Percentiles rank a stretch among this genome's conserved stretches.
These are phyloP conservation scores for Rhinogobius similis DNA, from an alignment of 2,113 vertebrate species.

Conservation along the genomic window DNA sequence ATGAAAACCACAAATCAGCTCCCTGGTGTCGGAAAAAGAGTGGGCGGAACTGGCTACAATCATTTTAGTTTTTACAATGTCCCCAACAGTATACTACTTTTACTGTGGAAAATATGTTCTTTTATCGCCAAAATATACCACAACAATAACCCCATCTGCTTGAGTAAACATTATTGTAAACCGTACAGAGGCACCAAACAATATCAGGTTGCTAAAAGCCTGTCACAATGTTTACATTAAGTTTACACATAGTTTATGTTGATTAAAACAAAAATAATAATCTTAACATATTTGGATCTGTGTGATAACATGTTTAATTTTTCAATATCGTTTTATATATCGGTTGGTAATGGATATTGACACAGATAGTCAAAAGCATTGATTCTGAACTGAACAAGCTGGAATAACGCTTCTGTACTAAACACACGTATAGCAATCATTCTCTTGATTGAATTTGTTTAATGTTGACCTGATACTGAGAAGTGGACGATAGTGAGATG, in stretches of 20 bases:
- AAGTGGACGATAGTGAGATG: too few species aligned
- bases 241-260: neutral
- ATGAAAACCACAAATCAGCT: constrained; percentile 38
- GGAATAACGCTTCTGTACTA: too few species aligned
- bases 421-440: too few species aligned
- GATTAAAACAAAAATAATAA: neutral
- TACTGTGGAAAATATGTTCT: neutral
- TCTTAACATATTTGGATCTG: neutral
- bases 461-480: too few species aligned
- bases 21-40: constrained; percentile 11
- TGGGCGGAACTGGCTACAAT: constrained; percentile 16
- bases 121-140: neutral
- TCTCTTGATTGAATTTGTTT: too few species aligned
- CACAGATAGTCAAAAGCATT: too few species aligned
- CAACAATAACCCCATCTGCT: neutral
- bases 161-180: neutral
- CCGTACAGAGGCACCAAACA: neutral
- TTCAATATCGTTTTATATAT: too few species aligned
- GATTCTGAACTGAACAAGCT: too few species aligned
- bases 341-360: too few species aligned
- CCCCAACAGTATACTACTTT: neutral
- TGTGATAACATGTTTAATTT: neutral
- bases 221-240: neutral
- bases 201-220: too few species aligned
- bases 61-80: constrained; percentile 4